These are phyloP conservation scores for Vicugna pacos DNA, from an alignment of 2,113 vertebrate species.

Conservation along the genomic window DNA sequence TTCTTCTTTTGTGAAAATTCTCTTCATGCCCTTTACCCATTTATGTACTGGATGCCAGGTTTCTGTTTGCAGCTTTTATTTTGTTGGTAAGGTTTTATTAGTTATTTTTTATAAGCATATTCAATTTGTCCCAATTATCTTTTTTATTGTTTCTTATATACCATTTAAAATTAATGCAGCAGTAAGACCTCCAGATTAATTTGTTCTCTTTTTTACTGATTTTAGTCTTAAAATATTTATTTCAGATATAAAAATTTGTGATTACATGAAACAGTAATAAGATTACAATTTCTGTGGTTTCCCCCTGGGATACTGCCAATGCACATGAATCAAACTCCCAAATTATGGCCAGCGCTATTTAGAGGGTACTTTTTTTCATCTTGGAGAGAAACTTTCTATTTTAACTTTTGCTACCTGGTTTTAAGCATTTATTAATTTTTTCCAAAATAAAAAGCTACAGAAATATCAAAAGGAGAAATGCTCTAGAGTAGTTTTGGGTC, in stretches of 20 bases:
- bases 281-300: background rate
- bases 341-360: background rate
- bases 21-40: background rate
- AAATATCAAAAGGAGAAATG: conserved; percentile 27
- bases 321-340: background rate
- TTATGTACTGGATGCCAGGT: background rate
- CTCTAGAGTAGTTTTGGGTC: background rate
- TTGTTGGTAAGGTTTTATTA: background rate
- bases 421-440: conserved; percentile 25
- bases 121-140: background rate
- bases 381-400: background rate
- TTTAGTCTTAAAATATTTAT: background rate
- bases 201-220: background rate
- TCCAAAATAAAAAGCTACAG: background rate
- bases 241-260: background rate
- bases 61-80: background rate
- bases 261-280: background rate
- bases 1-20: background rate
- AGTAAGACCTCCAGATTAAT: background rate
- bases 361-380: background rate
- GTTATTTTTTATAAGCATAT: background rate
- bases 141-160: conserved; percentile 37
- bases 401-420: conserved; percentile 5
- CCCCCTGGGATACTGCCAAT: background rate
- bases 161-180: conserved; percentile 13